A percentile compares a stretch with the other conserved stretches of the same genome.
These are phyloP conservation scores for Eugnorisma glareosa DNA, from an alignment of 2,888 invertebrate genomes.

Conservation along the genomic window DNA sequence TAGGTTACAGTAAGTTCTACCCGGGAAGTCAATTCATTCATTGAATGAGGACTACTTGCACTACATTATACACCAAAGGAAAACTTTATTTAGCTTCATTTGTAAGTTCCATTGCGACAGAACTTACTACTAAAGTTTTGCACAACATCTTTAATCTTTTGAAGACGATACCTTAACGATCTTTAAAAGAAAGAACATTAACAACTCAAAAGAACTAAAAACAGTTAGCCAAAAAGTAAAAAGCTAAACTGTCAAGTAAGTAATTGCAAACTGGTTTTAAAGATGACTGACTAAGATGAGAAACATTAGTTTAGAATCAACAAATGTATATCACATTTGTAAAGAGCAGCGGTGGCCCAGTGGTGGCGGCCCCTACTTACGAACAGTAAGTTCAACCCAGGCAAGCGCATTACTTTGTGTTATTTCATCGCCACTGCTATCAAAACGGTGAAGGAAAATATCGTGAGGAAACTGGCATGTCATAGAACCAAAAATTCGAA, in stretches of 20 bases:
- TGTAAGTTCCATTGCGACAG: slow-evolving; percentile 7
- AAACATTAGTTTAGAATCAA: slow-evolving; percentile 33
- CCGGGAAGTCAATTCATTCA: background rate
- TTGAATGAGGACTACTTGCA: background rate
- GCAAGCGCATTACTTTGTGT: too few relatives aligned
- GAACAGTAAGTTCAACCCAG: too few relatives aligned
- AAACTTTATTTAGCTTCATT: slow-evolving; percentile 13
- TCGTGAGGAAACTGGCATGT: too few relatives aligned
- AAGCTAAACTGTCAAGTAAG: slow-evolving; percentile 60
- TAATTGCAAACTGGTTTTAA: slow-evolving; percentile 61
- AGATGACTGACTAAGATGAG: slow-evolving; percentile 39
- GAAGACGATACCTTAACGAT: slow-evolving; percentile 32
- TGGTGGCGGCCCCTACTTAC: too few relatives aligned
- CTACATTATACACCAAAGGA: background rate
- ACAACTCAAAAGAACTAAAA: slow-evolving; percentile 48
- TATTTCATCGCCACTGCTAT: too few relatives aligned
- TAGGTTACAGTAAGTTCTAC: background rate
- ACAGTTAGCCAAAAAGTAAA: slow-evolving; percentile 54
- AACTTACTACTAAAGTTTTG: background rate
- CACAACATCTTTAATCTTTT: slow-evolving; percentile 37
- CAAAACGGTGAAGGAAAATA: too few relatives aligned
- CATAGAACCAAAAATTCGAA: too few relatives aligned
- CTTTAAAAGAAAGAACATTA: slow-evolving; percentile 54
- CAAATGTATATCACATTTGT: too few relatives aligned
- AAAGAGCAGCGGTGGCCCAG: too few relatives aligned